A percentile compares a stretch with the other conserved stretches of the same genome.
Evolutionary conservation across 2,113 vertebrate species (phyloP).

Genomic region (Sceloporus undulatus): DNA sequence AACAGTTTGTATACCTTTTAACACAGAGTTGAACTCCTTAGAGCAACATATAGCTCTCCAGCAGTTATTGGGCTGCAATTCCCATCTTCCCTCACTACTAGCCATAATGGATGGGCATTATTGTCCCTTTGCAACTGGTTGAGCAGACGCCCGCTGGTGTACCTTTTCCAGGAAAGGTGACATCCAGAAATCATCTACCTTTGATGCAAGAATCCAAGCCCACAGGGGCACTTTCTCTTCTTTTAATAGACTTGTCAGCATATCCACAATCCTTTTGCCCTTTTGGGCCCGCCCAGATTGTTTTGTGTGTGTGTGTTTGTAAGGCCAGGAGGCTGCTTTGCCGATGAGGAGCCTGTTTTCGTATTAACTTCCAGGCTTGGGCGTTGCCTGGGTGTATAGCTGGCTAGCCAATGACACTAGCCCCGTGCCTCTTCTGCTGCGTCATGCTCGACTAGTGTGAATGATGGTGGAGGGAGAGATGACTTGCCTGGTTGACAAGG

Average conservation of each 20-base stretch:
- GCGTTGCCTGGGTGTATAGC: neutral
- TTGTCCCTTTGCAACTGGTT: no score
- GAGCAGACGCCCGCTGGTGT: neutral
- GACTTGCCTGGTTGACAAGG: neutral
- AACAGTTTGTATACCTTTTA: neutral
- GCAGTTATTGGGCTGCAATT: neutral
- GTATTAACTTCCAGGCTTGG: neutral
- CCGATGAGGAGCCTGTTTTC: no score
- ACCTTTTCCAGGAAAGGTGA: neutral
- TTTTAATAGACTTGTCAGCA: neutral
- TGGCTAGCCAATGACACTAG: neutral
- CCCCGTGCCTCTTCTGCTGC: neutral
- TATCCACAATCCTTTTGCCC: neutral
- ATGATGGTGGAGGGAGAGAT: neutral
- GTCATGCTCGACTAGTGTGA: conserved; percentile 9
- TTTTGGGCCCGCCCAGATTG: neutral
- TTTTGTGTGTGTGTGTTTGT: neutral
- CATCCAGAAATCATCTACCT: neutral
- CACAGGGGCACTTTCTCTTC: neutral
- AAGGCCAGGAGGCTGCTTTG: neutral
- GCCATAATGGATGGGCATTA: no score
- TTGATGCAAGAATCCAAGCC: neutral
- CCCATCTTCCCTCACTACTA: neutral
- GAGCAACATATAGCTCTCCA: neutral
- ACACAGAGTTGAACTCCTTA: neutral